Evolutionary conservation across 2,113 vertebrate species (phyloP), one percentile per base, ranked within the genome.

Genomic region (Steatornis caripensis): DNA sequence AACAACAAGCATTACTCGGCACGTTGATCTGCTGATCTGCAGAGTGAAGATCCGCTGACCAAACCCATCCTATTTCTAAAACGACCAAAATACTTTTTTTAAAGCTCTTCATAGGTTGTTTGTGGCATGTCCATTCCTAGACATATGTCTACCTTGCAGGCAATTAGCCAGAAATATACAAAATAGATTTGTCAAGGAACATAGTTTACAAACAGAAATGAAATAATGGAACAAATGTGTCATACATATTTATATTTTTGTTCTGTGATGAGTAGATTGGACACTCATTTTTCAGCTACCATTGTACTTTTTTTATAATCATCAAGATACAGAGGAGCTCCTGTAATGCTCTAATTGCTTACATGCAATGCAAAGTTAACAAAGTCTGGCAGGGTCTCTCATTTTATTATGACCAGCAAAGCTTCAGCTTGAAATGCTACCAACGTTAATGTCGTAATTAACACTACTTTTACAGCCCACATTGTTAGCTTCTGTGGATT

Each of bases 111-210:
- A 88, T 62, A 95, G 65, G 71, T 90, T 94, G 84, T 93, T 96
- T 93, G 96, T 36, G 48, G 32, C 62, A 89, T 79, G 48, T 46
- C 79, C 58, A 69, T 93, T 97, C 74, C 89, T 89, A 96, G 93
- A 92, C 74, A 95, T 91, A 95, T 61, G 36, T 97, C 61, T 95
- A 65, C 94, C 88, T 94, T 95, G 89, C 84, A 94, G 96, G 87
- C 93, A 97, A 93, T 95, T 84, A 97, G 89, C 61, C 84, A 82
- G 89, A 97, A 96, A 97, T 82, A 96, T 4, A 97, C 88, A 95
- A 92, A 97, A 89, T 15, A 76, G 86, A 94, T 96, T 95, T 70
- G 64, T 49, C 10, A 30, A 43, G 62, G 62, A 96, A 87, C 53
- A 94, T 17, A 87, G 4, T 89, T 94, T 95, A 91, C 45, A 89